Evolutionary conservation across 2,797 vertebrate species (phyloP).

Genomic region (Rallus crepitans): DNA sequence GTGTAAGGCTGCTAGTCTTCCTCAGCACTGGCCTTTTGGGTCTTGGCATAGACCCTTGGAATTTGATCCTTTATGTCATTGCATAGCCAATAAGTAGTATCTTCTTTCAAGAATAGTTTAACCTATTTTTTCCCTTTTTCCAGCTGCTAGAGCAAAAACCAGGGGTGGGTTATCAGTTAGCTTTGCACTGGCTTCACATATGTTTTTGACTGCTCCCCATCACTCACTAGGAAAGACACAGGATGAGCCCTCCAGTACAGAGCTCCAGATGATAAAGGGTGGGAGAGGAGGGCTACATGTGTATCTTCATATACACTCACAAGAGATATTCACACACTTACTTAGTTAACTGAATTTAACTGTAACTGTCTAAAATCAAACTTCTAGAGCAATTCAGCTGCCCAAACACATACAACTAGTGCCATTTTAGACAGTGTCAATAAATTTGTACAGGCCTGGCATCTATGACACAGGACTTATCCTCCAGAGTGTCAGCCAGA

Average conservation of each 20-base stretch:
- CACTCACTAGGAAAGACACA: background rate
- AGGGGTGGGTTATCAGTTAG: background rate
- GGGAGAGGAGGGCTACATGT: background rate
- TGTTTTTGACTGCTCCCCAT: background rate
- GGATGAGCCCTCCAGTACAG: background rate
- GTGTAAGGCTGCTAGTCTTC: background rate
- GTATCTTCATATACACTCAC: background rate
- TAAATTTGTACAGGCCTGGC: background rate
- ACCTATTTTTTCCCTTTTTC: background rate
- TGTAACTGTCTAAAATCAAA: background rate
- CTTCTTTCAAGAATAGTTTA: background rate
- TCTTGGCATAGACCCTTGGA: background rate
- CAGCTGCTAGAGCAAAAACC: background rate
- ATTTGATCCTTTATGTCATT: background rate
- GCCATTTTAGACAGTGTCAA: background rate
- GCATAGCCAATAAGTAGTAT: background rate
- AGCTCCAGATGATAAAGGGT: background rate
- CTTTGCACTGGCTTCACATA: background rate
- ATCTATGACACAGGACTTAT: background rate
- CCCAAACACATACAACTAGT: background rate
- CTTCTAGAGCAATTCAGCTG: background rate
- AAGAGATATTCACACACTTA: background rate
- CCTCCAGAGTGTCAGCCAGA: background rate
- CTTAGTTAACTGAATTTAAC: background rate
- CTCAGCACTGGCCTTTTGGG: background rate